Percentiles rank a stretch among this genome's conserved stretches.
phyloP scores from a whole-genome alignment of 2,113 vertebrate species.

The Sclerurus mexicanus region DNA sequence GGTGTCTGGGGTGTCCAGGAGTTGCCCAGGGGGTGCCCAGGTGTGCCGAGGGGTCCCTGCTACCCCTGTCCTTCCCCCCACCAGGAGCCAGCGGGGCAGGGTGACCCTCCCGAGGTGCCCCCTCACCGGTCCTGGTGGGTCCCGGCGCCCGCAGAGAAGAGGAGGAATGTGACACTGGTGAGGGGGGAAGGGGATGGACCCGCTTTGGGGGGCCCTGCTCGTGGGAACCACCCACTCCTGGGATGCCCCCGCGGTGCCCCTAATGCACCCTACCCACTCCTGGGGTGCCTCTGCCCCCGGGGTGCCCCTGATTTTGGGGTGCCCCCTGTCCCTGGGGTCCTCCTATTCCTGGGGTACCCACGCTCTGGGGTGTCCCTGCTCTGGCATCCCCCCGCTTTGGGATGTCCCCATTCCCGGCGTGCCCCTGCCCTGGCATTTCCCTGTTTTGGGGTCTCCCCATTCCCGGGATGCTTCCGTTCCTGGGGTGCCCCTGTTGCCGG shows the following conservation, averaged over 20 bases:
- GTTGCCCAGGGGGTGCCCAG: too few species aligned
- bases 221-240: too few species aligned
- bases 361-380: too few species aligned
- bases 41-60: not conserved
- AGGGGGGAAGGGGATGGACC: not conserved
- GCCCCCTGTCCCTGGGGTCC: too few species aligned
- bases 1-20: not conserved
- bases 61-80: not conserved
- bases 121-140: slow-evolving; percentile 40
- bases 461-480: not conserved
- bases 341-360: too few species aligned
- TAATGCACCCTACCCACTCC: not conserved
- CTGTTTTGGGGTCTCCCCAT: too few species aligned
- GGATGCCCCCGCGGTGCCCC: not conserved
- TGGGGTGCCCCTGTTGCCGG: too few species aligned
- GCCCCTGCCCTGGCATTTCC: too few species aligned
- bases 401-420: too few species aligned
- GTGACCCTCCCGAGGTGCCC: not conserved
- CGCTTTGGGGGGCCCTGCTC: accelerated
- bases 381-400: too few species aligned
- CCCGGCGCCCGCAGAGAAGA: slow-evolving; percentile 72
- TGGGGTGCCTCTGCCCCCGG: too few species aligned
- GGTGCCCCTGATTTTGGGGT: too few species aligned
- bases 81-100: not conserved
- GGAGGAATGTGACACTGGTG: slow-evolving; percentile 86